phyloP scores from a whole-genome alignment of 2,888 invertebrate genomes.

The Pristionchus entomophagus region DNA sequence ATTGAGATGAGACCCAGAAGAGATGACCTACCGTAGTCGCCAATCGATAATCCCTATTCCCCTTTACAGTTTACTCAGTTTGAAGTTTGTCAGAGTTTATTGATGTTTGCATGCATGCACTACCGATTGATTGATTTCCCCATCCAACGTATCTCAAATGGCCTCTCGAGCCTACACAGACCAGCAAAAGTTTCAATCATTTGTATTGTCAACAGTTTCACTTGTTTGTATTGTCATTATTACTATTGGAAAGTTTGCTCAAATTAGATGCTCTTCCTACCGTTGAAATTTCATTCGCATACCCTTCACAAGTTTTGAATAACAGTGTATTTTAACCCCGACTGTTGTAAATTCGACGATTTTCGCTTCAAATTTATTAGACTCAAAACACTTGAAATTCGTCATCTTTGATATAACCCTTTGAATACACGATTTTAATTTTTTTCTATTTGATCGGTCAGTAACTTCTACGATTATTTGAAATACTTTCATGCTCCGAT shows the following conservation, averaged over 20 bases:
- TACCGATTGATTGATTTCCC: not conserved
- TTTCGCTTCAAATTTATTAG: too few relatives aligned
- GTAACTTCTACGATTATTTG: not conserved
- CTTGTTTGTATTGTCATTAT: too few relatives aligned
- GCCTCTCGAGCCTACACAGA: not conserved
- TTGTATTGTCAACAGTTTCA: not conserved
- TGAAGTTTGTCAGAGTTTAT: slow-evolving; percentile 34
- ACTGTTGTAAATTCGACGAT: not conserved
- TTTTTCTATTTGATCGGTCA: not conserved
- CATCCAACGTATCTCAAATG: slow-evolving; percentile 2
- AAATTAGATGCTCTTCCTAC: not conserved
- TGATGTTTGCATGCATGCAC: not conserved
- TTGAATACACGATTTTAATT: not conserved
- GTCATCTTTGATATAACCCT: not conserved
- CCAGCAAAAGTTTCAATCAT: not conserved
- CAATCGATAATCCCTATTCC: not conserved
- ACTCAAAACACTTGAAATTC: not conserved
- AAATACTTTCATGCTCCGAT: not conserved
- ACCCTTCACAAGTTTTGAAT: not conserved
- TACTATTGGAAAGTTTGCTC: too few relatives aligned
- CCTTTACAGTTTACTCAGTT: not conserved
- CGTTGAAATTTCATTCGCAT: slow-evolving; percentile 3
- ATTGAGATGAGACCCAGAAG: not conserved
- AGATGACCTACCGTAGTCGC: not conserved
- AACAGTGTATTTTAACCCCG: not conserved